Conservation (phyloP, 2,113 vertebrate genomes). For the Limanda limanda region DNA sequence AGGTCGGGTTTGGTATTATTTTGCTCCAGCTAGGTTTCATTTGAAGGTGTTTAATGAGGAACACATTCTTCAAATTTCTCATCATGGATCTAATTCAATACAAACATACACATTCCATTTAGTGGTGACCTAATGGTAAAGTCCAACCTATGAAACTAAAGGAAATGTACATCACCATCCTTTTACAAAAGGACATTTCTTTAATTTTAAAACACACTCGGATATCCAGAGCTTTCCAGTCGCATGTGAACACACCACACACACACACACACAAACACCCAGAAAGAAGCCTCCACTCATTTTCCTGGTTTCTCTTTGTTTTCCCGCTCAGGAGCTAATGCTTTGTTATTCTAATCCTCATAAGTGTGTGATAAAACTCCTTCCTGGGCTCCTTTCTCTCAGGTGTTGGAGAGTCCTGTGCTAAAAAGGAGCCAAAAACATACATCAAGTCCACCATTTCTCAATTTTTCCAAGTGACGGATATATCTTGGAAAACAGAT, state of each 20-base stretch:
- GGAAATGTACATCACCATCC: not conserved
- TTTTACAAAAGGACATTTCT: not conserved
- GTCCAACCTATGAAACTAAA: not conserved
- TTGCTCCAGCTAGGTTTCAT: not conserved
- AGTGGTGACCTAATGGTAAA: not conserved
- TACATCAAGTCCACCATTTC: constrained; percentile 50
- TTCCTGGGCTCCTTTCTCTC: constrained; percentile 29
- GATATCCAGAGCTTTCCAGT: not conserved
- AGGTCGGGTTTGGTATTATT: not conserved
- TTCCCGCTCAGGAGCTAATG: constrained; percentile 17
- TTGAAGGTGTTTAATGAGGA: not conserved
- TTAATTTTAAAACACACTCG: not conserved
- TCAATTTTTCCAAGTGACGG: constrained; percentile 62
- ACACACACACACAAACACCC: not conserved
- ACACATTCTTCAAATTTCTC: not conserved
- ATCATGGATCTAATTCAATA: not conserved
- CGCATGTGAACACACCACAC: not conserved
- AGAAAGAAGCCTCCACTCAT: not conserved
- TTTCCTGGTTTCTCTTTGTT: not conserved
- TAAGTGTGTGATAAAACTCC: constrained; percentile 45
- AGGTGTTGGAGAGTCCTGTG: constrained; percentile 33
- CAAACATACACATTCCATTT: not conserved
- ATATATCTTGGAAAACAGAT: constrained; percentile 73
- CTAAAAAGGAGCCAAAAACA: constrained; percentile 44
- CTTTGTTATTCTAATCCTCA: constrained; percentile 39